Conservation (phyloP, 1,140 invertebrate genomes). For the Hylaeus anthracinus region DNA sequence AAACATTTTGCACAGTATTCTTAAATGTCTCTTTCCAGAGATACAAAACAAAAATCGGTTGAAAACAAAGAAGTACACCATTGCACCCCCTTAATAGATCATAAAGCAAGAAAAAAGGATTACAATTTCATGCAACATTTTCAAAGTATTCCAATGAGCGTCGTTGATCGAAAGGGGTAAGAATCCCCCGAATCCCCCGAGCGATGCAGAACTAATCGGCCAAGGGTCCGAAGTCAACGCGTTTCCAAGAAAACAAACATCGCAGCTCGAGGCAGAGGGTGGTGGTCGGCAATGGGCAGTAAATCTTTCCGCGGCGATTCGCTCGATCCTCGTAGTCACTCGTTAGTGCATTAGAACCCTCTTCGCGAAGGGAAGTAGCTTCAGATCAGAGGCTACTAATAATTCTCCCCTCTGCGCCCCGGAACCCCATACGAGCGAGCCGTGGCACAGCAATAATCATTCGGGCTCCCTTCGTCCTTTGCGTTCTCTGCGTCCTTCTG, state of each 20-base stretch:
- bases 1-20: too few relatives aligned
- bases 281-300: slow-evolving; percentile 43
- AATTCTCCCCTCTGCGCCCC: slow-evolving; percentile 68
- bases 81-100: too few relatives aligned
- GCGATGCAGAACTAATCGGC: background rate
- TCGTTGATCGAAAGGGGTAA: background rate
- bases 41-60: too few relatives aligned
- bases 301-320: slow-evolving; percentile 65
- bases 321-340: slow-evolving; percentile 49
- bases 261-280: background rate
- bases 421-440: background rate
- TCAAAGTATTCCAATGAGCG: too few relatives aligned
- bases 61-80: too few relatives aligned
- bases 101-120: too few relatives aligned
- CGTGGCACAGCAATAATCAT: slow-evolving; percentile 74
- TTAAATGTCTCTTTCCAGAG: too few relatives aligned
- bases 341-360: slow-evolving; percentile 71
- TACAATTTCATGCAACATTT: too few relatives aligned
- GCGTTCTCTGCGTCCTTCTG: slow-evolving; percentile 33
- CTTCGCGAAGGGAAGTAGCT: slow-evolving; percentile 70
- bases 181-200: background rate
- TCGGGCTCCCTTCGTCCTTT: slow-evolving; percentile 54
- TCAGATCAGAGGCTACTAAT: slow-evolving; percentile 76
- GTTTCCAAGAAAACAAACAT: slow-evolving; percentile 9
- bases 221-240: background rate